A percentile compares a stretch with the other conserved stretches of the same genome.
Conservation (phyloP, 2,888 invertebrate genomes). For the Dryadula phaetusa region DNA sequence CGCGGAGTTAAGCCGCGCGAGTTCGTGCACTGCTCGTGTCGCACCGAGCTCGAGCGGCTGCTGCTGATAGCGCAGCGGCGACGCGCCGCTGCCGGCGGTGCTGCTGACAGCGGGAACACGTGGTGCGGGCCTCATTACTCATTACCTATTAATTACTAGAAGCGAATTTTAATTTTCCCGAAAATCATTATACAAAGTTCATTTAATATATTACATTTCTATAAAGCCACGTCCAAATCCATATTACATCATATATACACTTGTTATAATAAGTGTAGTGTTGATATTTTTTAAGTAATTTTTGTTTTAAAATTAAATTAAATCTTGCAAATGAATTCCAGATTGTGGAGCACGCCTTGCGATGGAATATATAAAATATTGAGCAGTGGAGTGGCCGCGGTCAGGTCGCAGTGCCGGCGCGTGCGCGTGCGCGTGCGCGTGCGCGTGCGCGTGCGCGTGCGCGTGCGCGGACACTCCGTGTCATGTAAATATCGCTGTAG, state of each 20-base stretch:
- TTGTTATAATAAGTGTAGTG: too few relatives aligned
- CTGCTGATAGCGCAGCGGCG: slow-evolving; percentile 52
- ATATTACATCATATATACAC: too few relatives aligned
- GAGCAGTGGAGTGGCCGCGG: background rate
- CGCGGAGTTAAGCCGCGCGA: slow-evolving; percentile 88
- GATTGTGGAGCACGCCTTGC: background rate
- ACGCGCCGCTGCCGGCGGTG: background rate
- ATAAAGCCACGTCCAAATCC: too few relatives aligned
- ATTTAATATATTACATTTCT: too few relatives aligned
- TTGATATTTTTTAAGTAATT: too few relatives aligned
- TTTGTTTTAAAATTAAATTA: too few relatives aligned
- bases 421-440: background rate
- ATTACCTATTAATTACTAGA: too few relatives aligned
- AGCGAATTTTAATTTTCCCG: too few relatives aligned
- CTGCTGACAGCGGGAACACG: background rate
- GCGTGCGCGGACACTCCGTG: background rate
- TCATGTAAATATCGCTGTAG: slow-evolving; percentile 15
- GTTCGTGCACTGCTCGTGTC: slow-evolving; percentile 83
- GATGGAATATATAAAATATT: background rate
- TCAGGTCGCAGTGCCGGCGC: background rate
- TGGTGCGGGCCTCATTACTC: background rate
- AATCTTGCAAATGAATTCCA: background rate
- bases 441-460: too few relatives aligned
- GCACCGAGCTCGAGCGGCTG: slow-evolving; percentile 67
- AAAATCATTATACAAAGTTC: too few relatives aligned